Base-by-base conservation (phyloP, 2,113 vertebrate species). In the Leucoraja erinaceus region DNA sequence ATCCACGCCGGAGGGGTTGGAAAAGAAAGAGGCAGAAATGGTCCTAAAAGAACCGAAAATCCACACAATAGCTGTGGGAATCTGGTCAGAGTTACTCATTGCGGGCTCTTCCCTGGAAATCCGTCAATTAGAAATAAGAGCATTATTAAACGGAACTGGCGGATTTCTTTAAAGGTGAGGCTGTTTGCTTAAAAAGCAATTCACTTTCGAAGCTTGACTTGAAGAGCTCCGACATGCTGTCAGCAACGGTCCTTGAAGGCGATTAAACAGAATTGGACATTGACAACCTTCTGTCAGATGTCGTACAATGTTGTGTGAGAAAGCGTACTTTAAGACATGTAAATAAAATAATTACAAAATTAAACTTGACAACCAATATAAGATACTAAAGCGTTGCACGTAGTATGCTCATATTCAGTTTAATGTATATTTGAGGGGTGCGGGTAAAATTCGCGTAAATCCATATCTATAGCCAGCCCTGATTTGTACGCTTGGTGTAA, bases 1-100 rank as follows among this genome's bases (percentile, higher is more conserved):
- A 96, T 96, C 95, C 96, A n/a, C 96, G 96, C 96, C 97, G 94
- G 95, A 95, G 95, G 97, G 97, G 95, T 95, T 95, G 95, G 94
- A 94, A 95, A 94, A 95, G 92, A 90, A 63, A 93, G 92, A 94
- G 68, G 93, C 93, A 94, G 77, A 94, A 95, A 95, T 93, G 94
- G 93, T 95, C 95, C 96, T 95, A 96, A 95, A 91, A 96, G 95
- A 94, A 95, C 94, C 95, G 94, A 96, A 96, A 96, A 96, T 96
- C 95, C 96, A 77, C 94, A 94, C 94, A 94, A 93, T 94, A 93
- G 94, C 94, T 95, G 94, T 95, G 95, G 95, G 95, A 95, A 96
- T 94, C 94, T 91, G 93, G 83, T 93, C 83, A 93, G 93, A 0
- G 93, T 93, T 94, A 93, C 92, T 54, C 93, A 93, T 93, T 68